Percentiles rank a stretch among this genome's conserved stretches.
Conservation (phyloP, 2,113 vertebrate genomes). For the Sphyrna mokarran region DNA sequence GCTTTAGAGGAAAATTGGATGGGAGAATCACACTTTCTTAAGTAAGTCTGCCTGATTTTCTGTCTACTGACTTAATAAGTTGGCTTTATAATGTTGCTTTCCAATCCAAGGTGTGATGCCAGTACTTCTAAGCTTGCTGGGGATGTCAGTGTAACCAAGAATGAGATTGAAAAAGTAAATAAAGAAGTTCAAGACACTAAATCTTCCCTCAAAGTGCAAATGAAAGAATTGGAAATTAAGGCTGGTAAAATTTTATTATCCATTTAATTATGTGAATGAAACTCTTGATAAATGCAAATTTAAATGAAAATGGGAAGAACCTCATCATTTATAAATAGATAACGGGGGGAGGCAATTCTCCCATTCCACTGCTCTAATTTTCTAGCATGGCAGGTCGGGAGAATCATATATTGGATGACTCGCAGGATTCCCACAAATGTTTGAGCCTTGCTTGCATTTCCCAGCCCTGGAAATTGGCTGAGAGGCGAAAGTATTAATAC, state of each 20-base stretch:
- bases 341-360: too few relatives aligned
- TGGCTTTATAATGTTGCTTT: constrained; percentile 2
- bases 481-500: too few relatives aligned
- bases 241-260: constrained; percentile 48
- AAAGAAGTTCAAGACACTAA: constrained; percentile 55
- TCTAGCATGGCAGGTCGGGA: too few relatives aligned
- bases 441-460: too few relatives aligned
- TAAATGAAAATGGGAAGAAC: neutral
- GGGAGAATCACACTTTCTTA: neutral
- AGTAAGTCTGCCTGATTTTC: neutral
- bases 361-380: too few relatives aligned
- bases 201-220: constrained; percentile 49
- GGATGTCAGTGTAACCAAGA: constrained; percentile 53
- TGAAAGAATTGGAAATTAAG: constrained; percentile 63
- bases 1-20: neutral
- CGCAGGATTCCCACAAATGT: too few relatives aligned
- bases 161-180: constrained; percentile 51
- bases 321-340: neutral
- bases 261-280: neutral
- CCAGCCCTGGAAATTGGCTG: too few relatives aligned
- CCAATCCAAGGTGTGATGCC: constrained; percentile 66
- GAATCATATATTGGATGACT: too few relatives aligned
- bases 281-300: neutral
- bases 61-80: neutral
- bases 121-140: constrained; percentile 64